Conservation (phyloP, 2,888 invertebrate genomes). For the Tigriopus californicus region DNA sequence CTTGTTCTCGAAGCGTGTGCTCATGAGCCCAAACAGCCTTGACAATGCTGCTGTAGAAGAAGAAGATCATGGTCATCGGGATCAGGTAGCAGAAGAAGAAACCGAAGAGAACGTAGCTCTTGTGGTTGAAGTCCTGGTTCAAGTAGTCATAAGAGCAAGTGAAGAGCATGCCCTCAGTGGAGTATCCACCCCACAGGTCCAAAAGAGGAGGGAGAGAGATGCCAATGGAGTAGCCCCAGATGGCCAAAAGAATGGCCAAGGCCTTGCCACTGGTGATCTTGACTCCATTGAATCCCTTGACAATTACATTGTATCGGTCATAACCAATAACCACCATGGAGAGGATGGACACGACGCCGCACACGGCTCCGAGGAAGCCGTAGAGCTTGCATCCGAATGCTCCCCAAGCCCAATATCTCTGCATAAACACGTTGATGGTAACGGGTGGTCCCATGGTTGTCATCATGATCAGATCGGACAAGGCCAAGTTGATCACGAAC, state of each 20-base stretch:
- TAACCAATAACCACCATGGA: slow-evolving; percentile 28
- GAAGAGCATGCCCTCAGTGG: slow-evolving; percentile 30
- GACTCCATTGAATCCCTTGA: slow-evolving; percentile 21
- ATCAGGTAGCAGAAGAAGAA: slow-evolving; percentile 17
- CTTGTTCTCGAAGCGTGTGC: slow-evolving; percentile 22
- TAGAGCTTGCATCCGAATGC: slow-evolving; percentile 27
- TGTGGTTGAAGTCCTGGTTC: slow-evolving; percentile 16
- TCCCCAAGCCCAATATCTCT: slow-evolving; percentile 26
- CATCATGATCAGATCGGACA: slow-evolving; percentile 24
- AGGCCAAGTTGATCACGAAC: slow-evolving; percentile 26
- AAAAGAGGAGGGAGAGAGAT: slow-evolving; percentile 27
- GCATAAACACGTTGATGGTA: slow-evolving; percentile 27
- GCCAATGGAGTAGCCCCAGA: slow-evolving; percentile 25
- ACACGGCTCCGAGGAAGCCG: slow-evolving; percentile 28
- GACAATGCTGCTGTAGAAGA: slow-evolving; percentile 27
- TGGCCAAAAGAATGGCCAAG: slow-evolving; percentile 16
- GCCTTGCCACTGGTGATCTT: slow-evolving; percentile 21
- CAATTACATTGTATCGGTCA: slow-evolving; percentile 30
- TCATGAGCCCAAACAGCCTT: slow-evolving; percentile 22
- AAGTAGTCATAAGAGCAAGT: slow-evolving; percentile 29
- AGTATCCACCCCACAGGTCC: slow-evolving; percentile 27
- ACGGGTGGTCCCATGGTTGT: slow-evolving; percentile 23
- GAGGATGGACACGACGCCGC: slow-evolving; percentile 29
- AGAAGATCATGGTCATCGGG: slow-evolving; percentile 24
- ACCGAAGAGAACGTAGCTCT: slow-evolving; percentile 21